A percentile compares a stretch with the other conserved stretches of the same genome.
Evolutionary conservation across 2,888 invertebrate genomes (phyloP).

Genomic region (Xestia c-nigrum): DNA sequence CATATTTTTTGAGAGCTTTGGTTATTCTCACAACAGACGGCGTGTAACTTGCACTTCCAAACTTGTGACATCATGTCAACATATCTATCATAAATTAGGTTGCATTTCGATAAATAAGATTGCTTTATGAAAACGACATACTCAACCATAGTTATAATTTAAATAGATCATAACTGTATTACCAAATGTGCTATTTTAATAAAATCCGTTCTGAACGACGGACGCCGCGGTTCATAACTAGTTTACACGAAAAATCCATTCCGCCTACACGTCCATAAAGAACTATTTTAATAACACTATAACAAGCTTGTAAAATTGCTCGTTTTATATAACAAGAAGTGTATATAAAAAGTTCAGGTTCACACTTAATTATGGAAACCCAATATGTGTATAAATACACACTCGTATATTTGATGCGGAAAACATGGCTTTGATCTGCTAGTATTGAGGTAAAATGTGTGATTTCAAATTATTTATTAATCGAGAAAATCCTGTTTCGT

Average conservation of each 20-base stretch:
- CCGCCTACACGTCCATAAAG: constrained; percentile 74
- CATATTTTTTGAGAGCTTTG: not conserved
- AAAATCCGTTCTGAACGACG: constrained; percentile 59
- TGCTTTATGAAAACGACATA: not conserved
- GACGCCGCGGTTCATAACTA: constrained; percentile 62
- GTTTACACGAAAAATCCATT: constrained; percentile 67
- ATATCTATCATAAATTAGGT: not conserved
- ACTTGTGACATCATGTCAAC: not conserved
- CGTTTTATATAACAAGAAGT: constrained; percentile 68
- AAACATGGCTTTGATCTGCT: constrained; percentile 29
- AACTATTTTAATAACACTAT: constrained; percentile 74
- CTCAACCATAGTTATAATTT: constrained; percentile 15
- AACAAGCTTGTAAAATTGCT: constrained; percentile 73
- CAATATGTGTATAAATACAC: constrained; percentile 29
- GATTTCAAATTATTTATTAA: not conserved
- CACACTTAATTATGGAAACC: constrained; percentile 52
- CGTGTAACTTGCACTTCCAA: not conserved
- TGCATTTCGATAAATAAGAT: constrained; percentile 1
- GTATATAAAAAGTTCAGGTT: constrained; percentile 53
- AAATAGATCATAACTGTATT: constrained; percentile 36
- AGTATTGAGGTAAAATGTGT: constrained; percentile 28
- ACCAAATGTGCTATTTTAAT: constrained; percentile 51
- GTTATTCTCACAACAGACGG: not conserved
- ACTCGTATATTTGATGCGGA: constrained; percentile 17
- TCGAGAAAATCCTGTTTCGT: too few relatives aligned